Base-by-base conservation (phyloP, 2,888 invertebrate genomes). In the Sarcophaga carnaria region DNA sequence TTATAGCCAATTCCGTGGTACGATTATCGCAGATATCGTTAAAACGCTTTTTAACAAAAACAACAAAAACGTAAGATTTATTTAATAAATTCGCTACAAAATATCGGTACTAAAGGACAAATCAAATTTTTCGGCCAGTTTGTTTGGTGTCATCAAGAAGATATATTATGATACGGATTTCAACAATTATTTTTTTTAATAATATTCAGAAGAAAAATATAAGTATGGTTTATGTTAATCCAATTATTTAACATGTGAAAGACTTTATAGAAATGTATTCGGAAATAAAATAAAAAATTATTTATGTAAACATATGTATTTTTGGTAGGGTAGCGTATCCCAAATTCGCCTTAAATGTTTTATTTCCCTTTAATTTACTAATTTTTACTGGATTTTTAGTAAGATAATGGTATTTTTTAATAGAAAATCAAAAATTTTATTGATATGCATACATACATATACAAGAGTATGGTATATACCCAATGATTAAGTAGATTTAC, bases 1-100 rank as follows among this genome's bases (percentile, higher is more conserved):
- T 89, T 90, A 90, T 90, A 90, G 89, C 71, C 80, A 80, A 63
- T 83, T 67, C 72, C 59, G 45, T 45, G 64, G 71, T 67, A 54
- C 76, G 71, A 75, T 84, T 84, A 87, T 87, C 83, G 66, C 60
- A 64, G 25, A 59, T n/a, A 71, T 66, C 49, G 8, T 62, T 62
- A 64, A 74, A 83, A 66, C 60, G 66, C 12, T 62, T 27, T 37
- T 66, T 83, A 70, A 64, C 22, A 66, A 66, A n/a, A 76, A 66
- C 4, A 67, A 72, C 20, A 77, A 64, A 60, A 54, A 54, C 12
- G 37, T 37, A 37, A 37, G 37, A 37, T 37, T 8, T 17, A 54
- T 54, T 14, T 54, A 54, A 54, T 14, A 54, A 54, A 37, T 37
- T 37, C 37, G 37, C 37, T 37, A 54, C 54, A 17, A 17, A 17